Evolutionary conservation across 2,113 vertebrate genomes (phyloP).

Genomic region (Lophochroa leadbeateri): DNA sequence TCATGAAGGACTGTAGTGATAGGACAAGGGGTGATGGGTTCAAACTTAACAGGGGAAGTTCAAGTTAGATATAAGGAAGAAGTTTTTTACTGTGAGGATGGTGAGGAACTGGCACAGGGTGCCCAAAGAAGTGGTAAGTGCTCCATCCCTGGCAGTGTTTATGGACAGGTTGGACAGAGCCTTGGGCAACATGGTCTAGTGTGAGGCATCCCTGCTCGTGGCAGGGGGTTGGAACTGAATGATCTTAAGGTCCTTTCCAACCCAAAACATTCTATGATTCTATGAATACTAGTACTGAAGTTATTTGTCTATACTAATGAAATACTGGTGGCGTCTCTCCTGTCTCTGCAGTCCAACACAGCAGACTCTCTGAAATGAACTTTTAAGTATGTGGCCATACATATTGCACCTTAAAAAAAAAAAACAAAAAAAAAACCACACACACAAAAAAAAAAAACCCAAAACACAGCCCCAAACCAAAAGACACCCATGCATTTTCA

Average conservation of each 20-base stretch:
- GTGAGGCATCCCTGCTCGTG: not conserved
- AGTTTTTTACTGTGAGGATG: not conserved
- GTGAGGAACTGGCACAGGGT: not conserved
- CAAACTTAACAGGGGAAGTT: not conserved
- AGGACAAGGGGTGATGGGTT: not conserved
- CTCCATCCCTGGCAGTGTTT: not conserved
- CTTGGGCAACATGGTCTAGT: not conserved
- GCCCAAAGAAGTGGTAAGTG: not conserved
- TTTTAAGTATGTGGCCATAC: not conserved
- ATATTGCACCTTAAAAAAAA: not conserved
- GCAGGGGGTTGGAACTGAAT: not conserved
- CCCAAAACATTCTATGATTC: not conserved
- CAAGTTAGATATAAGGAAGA: not conserved
- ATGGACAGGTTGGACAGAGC: not conserved
- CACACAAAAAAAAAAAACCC: not conserved
- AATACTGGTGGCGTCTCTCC: not conserved
- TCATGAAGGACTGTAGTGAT: not conserved
- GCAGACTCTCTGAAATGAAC: not conserved
- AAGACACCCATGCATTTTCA: not conserved
- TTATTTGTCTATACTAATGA: not conserved
- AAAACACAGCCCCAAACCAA: not conserved
- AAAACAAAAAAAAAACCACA: not conserved
- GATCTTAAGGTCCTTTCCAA: not conserved
- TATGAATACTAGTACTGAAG: not conserved
- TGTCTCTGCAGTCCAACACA: not conserved